Base-by-base conservation (phyloP, 2,797 vertebrate species). In the Chromis chromis region DNA sequence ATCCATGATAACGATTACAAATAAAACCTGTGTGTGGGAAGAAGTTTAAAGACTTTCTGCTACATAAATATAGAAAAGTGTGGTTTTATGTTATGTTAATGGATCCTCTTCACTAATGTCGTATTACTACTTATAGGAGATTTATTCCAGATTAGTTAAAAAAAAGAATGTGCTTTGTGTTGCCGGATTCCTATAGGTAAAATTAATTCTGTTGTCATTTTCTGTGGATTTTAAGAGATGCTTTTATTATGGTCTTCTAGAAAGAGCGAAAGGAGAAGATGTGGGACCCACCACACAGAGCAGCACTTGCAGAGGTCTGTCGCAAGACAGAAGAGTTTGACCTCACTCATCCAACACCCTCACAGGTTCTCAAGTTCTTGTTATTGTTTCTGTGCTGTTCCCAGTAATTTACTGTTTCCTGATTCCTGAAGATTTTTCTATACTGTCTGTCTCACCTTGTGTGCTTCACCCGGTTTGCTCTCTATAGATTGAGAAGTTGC, bases 251-350 rank as follows among this genome's bases (percentile, higher is more conserved):
- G 65, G 24, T 57, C 36, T 50, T 10, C 6, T 90, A 99, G 98
- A 99, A 99, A 92, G 98, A 99, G 82, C 95, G 97, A 39, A 99
- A 98, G 87, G 98, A 99, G 84, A 99, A 99, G 83, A 93, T 96
- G 55, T 99, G 98, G 98, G 98, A 99, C 87, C 97, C 98, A 3
- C 79, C 95, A 70, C 98, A 99, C 83, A 95, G 98, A 89, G 91
- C 96, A 40, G 96, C 95, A 19, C 89, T 98, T 8, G 97, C 98
- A 53, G 97, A 99, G 62, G 97, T 96, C 48, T 97, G 95, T 82
- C 96, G 96, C 76, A 97, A 95, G 68, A 92, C 95, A 5, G 98
- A 99, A 72, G 97, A 99, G 84, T 98, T 98, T 82, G 97, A 99
- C 71, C 92, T 96, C 13, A 74, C 91, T 81, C 96, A 96, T 84